Evolutionary conservation across 2,113 vertebrate species (phyloP).

Genomic region (Cavia aperea): DNA sequence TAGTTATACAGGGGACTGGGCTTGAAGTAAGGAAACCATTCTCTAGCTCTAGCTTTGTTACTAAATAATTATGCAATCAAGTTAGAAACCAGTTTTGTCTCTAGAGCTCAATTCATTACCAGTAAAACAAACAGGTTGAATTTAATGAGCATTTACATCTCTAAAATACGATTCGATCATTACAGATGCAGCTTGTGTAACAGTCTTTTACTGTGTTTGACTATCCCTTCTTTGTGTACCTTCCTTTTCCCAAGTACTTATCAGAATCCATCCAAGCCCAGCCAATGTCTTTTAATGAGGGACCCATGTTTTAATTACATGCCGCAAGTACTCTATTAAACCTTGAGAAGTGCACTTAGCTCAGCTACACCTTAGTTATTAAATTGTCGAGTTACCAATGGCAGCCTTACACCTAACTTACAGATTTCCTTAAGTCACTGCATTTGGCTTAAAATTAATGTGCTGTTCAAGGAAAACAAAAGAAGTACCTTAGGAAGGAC

Average conservation of each 20-base stretch:
- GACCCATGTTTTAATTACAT: slow-evolving; percentile 24
- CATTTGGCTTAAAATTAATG: neutral
- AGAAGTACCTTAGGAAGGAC: neutral
- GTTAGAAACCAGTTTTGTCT: neutral
- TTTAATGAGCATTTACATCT: neutral
- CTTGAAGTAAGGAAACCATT: neutral
- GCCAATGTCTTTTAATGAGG: slow-evolving; percentile 29
- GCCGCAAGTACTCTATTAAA: slow-evolving; percentile 24
- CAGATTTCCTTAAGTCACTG: neutral
- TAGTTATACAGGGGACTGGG: no score
- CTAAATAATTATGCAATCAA: neutral
- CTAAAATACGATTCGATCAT: neutral
- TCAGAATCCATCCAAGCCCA: slow-evolving; percentile 24
- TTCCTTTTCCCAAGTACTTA: slow-evolving; percentile 11
- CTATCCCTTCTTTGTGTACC: neutral
- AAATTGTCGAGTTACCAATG: neutral
- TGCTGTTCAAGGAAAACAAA: neutral
- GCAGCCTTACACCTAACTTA: neutral
- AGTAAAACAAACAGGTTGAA: neutral
- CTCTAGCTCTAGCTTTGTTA: neutral
- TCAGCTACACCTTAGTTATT: neutral
- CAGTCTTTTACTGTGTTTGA: slow-evolving; percentile 33
- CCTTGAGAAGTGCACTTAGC: neutral
- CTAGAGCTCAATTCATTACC: neutral
- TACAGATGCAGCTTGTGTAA: neutral